These are phyloP conservation scores for Aythya baeri DNA, from an alignment of 2,113 vertebrate species.

Conservation along the genomic window DNA sequence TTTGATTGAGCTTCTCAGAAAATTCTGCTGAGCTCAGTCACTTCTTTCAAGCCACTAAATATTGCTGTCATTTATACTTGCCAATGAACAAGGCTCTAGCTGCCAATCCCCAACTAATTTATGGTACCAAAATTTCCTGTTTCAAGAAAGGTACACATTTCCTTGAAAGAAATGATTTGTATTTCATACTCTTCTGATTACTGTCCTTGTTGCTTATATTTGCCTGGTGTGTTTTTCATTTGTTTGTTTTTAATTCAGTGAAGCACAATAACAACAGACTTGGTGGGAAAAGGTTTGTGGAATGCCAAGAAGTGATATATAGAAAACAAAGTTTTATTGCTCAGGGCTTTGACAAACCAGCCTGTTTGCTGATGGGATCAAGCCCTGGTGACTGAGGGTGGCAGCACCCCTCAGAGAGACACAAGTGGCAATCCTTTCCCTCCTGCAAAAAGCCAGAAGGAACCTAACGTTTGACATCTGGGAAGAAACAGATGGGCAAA, in stretches of 20 bases:
- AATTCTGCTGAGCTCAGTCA: conserved; percentile 15
- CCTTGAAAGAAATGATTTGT: conserved; percentile 21
- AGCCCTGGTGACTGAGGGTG: background rate
- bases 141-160: background rate
- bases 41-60: conserved; percentile 39
- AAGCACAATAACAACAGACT: background rate
- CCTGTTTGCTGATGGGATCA: background rate
- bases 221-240: background rate
- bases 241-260: background rate
- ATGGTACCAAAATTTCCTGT: background rate
- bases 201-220: background rate
- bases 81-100: conserved; percentile 44
- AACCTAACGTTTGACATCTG: background rate
- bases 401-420: background rate
- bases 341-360: background rate
- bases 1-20: conserved; percentile 15
- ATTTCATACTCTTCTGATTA: background rate
- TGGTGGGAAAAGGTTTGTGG: background rate
- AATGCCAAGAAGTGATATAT: background rate
- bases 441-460: background rate
- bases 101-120: conserved; percentile 38
- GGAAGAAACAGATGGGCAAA: background rate
- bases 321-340: background rate
- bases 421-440: background rate
- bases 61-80: background rate